These are phyloP conservation scores for Hyles lineata DNA, from an alignment of 2,888 invertebrate genomes.

Conservation along the genomic window DNA sequence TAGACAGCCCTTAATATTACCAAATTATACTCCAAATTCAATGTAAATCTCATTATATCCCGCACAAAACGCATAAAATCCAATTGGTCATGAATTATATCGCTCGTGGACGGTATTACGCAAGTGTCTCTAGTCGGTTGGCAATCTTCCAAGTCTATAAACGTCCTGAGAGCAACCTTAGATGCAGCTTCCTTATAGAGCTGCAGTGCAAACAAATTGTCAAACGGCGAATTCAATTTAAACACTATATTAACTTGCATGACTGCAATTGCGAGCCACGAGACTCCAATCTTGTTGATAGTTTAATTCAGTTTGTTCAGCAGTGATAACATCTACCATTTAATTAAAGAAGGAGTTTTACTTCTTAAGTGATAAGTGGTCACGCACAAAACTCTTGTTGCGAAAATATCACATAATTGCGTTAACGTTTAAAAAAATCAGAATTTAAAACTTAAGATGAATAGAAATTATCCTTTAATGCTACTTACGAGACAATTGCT, in stretches of 20 bases:
- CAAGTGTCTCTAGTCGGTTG: slow-evolving; percentile 49
- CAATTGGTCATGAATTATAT: slow-evolving; percentile 33
- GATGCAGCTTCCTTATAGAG: slow-evolving; percentile 60
- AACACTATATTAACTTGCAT: background rate
- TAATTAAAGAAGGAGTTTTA: background rate
- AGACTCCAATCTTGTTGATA: background rate
- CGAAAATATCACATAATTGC: too few relatives aligned
- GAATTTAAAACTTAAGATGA: too few relatives aligned
- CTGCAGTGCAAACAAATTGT: background rate
- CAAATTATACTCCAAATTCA: background rate
- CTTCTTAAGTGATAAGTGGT: background rate
- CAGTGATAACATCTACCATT: background rate
- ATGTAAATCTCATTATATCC: background rate
- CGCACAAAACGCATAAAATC: slow-evolving; percentile 5
- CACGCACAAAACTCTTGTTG: too few relatives aligned
- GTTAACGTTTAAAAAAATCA: too few relatives aligned
- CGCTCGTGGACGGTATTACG: slow-evolving; percentile 27
- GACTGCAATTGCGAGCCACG: slow-evolving; percentile 15
- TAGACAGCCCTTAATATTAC: background rate
- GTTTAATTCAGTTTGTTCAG: background rate
- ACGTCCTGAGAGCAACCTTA: slow-evolving; percentile 61
- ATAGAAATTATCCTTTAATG: too few relatives aligned
- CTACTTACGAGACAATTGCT: too few relatives aligned
- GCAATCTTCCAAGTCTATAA: slow-evolving; percentile 72
- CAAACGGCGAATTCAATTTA: slow-evolving; percentile 20